These are phyloP conservation scores for Paedocypris micromegethes DNA, from an alignment of 2,797 vertebrate genomes.

Conservation along the genomic window DNA sequence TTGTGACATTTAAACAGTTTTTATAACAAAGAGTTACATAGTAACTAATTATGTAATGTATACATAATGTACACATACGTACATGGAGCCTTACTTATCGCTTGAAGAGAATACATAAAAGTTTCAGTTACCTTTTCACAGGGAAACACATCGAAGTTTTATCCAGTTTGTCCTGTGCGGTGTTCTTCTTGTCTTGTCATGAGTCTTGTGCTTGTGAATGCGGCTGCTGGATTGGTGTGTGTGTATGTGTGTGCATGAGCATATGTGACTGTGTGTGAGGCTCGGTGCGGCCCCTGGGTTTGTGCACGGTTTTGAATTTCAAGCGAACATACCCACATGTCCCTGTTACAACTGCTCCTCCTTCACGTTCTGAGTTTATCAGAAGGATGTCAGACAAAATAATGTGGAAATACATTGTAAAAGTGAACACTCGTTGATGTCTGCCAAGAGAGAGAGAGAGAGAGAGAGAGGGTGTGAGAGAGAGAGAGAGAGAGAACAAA, in stretches of 20 bases:
- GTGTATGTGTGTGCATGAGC: conserved; percentile 30
- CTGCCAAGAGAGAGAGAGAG: too few species aligned
- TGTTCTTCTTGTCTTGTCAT: conserved; percentile 28
- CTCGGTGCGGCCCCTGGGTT: conserved; percentile 42
- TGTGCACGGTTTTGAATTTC: conserved; percentile 54
- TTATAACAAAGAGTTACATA: too few species aligned
- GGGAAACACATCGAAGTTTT: conserved; percentile 29
- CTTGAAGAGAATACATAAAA: not conserved
- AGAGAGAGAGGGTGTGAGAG: too few species aligned
- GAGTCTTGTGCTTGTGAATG: conserved; percentile 12
- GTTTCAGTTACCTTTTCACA: conserved; percentile 38
- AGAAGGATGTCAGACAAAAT: conserved; percentile 5
- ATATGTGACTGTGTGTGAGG: conserved; percentile 39
- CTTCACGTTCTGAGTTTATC: conserved; percentile 36
- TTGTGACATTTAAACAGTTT: too few species aligned
- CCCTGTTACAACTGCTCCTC: conserved; percentile 32
- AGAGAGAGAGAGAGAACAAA: too few species aligned
- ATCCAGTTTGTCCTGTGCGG: conserved; percentile 36
- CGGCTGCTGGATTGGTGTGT: conserved; percentile 14
- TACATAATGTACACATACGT: too few species aligned
- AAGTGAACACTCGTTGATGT: not conserved
- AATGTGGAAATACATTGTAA: conserved; percentile 14
- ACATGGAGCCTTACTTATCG: too few species aligned
- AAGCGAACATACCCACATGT: conserved; percentile 36
- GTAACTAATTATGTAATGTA: too few species aligned